Evolutionary conservation across 2,113 vertebrate species (phyloP).

Genomic region (Cryptoleucopteryx plumbea): DNA sequence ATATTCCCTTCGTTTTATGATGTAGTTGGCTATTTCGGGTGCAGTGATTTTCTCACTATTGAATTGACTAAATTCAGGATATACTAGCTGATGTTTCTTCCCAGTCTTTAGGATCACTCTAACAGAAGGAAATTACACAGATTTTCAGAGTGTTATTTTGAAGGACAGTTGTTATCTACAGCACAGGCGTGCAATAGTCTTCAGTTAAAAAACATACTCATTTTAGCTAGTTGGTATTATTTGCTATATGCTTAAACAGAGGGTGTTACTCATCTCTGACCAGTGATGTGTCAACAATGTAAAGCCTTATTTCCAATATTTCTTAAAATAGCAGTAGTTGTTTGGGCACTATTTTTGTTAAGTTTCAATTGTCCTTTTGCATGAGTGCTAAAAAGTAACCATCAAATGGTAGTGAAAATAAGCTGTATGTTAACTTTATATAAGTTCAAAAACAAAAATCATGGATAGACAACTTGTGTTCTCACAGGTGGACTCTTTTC

Average conservation of each 20-base stretch:
- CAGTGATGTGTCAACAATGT: not conserved
- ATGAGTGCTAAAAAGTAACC: not conserved
- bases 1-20: not conserved
- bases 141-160: not conserved
- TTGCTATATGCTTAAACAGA: not conserved
- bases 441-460: not conserved
- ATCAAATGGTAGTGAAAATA: not conserved
- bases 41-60: not conserved
- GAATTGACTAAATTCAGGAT: not conserved
- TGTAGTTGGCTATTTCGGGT: not conserved
- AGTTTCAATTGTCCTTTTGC: not conserved
- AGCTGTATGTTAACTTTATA: not conserved
- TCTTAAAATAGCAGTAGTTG: not conserved
- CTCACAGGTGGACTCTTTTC: not conserved
- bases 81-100: not conserved
- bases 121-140: not conserved
- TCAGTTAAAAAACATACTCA: not conserved
- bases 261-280: not conserved
- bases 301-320: not conserved
- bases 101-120: not conserved
- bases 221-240: not conserved
- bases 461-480: not conserved
- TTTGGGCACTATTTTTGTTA: not conserved
- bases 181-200: not conserved
- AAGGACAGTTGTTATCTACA: not conserved